Percentiles rank a stretch among this genome's conserved stretches.
Evolutionary conservation across 1,140 invertebrate genomes (phyloP).

Genomic region (Sitobion miscanthi): DNA sequence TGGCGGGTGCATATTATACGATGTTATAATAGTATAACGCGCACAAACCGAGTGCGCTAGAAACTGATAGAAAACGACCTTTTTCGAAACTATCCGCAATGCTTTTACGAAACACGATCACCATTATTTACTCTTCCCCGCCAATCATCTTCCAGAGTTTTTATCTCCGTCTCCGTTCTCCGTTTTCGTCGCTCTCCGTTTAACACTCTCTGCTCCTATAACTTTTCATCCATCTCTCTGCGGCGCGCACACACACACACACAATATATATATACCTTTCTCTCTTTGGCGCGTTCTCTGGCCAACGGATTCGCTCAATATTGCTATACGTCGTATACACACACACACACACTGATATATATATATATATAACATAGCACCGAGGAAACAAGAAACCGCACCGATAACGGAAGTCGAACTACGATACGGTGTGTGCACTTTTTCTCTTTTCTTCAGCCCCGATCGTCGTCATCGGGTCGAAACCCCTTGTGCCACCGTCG

Average conservation of each 20-base stretch:
- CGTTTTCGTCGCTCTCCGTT: not conserved
- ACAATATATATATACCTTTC: not conserved
- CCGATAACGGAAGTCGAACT: conserved; percentile 40
- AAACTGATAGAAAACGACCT: conserved; percentile 14
- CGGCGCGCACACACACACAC: no score
- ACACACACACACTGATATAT: no score
- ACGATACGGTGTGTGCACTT: not conserved
- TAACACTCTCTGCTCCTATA: not conserved
- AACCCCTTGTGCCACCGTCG: no score
- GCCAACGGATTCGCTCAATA: conserved; percentile 29
- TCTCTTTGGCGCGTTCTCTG: not conserved
- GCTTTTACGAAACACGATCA: conserved; percentile 25
- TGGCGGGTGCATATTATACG: not conserved
- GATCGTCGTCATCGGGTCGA: not conserved
- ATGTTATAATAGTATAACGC: not conserved
- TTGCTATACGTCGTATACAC: not conserved
- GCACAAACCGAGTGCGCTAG: not conserved
- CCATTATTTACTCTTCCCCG: conserved; percentile 34
- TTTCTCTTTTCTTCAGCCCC: not conserved
- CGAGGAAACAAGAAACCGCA: conserved; percentile 27
- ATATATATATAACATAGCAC: not conserved
- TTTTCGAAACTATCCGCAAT: not conserved
- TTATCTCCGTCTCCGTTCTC: not conserved
- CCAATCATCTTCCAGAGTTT: not conserved
- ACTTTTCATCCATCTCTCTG: not conserved